Conservation (phyloP, 1,140 invertebrate genomes). For the Tetragnatha versicolor region DNA sequence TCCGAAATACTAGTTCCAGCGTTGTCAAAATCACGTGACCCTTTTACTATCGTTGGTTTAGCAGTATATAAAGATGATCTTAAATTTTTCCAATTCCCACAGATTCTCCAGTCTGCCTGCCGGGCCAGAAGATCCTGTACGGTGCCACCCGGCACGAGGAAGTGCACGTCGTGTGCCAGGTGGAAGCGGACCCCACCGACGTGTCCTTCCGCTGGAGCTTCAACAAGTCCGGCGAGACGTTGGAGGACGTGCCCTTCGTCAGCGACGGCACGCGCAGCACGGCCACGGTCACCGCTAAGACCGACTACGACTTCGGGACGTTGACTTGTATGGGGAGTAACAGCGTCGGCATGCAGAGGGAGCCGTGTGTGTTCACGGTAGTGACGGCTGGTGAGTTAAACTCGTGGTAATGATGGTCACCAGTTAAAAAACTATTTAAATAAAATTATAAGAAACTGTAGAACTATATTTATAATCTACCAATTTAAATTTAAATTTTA, state of each 20-base stretch:
- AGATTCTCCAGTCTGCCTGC: conserved; percentile 72
- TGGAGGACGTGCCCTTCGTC: conserved; percentile 39
- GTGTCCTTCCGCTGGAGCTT: conserved; percentile 59
- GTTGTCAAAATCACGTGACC: too few species aligned
- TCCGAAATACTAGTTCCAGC: too few species aligned
- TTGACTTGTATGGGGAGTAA: conserved; percentile 60
- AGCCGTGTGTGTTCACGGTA: conserved; percentile 59
- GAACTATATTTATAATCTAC: not conserved
- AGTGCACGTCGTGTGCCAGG: conserved; percentile 79
- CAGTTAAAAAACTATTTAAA: too few species aligned
- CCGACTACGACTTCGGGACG: conserved; percentile 58
- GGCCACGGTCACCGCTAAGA: conserved; percentile 55
- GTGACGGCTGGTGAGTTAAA: conserved; percentile 55
- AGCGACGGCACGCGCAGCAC: conserved; percentile 54
- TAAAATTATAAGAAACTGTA: not conserved
- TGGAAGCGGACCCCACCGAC: conserved; percentile 78
- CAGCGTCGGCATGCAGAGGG: conserved; percentile 57
- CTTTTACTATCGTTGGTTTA: too few species aligned
- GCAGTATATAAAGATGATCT: too few species aligned
- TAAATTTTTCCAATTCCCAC: conserved; percentile 59
- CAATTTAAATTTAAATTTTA: too few species aligned
- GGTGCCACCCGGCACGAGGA: conserved; percentile 86
- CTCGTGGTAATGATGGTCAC: too few species aligned
- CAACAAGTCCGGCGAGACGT: conserved; percentile 56
- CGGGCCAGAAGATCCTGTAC: conserved; percentile 72